Evolutionary conservation across 2,113 vertebrate species (phyloP).

Genomic region (Oncorhynchus mykiss): DNA sequence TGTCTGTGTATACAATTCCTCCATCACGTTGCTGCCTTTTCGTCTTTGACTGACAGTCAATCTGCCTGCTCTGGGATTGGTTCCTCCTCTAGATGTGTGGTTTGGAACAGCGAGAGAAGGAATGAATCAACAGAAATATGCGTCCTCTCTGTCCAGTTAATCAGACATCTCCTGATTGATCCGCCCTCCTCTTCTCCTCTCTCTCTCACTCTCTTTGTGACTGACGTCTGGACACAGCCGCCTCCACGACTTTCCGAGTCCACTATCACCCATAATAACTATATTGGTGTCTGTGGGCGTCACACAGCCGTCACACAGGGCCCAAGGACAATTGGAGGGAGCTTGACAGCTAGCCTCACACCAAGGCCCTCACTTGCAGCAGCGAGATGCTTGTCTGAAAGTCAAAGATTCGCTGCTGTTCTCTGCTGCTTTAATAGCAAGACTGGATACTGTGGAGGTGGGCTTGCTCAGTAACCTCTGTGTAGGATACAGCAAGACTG

Average conservation of each 20-base stretch:
- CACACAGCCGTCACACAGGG: neutral
- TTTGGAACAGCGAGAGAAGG: constrained; percentile 36
- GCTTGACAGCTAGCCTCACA: too few species aligned
- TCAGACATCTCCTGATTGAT: constrained; percentile 70
- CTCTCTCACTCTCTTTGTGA: neutral
- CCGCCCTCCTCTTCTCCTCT: constrained; percentile 32
- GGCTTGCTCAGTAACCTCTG: too few species aligned
- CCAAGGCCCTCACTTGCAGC: too few species aligned
- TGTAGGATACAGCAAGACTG: too few species aligned
- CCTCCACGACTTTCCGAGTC: neutral
- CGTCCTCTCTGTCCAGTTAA: constrained; percentile 36
- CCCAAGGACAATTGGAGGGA: too few species aligned
- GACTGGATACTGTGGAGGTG: neutral
- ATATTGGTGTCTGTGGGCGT: neutral
- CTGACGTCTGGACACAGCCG: neutral
- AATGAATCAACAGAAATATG: constrained; percentile 27
- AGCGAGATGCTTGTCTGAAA: too few species aligned
- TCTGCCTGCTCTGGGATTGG: constrained; percentile 68
- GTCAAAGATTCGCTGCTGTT: too few species aligned
- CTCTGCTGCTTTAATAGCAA: neutral
- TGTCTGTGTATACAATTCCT: constrained; percentile 63
- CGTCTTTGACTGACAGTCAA: constrained; percentile 72
- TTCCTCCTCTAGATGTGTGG: constrained; percentile 38
- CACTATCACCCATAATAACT: neutral
- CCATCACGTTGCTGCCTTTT: neutral